phyloP scores from a whole-genome alignment of 2,113 vertebrate species.

The Pterocles orientalis region DNA sequence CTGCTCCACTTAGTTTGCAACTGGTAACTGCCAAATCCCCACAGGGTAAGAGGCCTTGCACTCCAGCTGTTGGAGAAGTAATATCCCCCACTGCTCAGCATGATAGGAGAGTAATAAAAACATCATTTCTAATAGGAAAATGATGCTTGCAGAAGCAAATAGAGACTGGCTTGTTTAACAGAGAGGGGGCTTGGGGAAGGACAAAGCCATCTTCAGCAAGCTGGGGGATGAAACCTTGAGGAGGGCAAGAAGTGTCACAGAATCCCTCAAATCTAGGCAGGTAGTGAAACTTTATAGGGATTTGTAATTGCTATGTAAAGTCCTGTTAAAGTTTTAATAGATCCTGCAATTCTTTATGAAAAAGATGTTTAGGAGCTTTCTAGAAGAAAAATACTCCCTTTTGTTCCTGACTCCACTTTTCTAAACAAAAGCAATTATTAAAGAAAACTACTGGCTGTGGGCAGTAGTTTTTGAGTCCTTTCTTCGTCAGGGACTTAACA shows the following conservation, averaged over 20 bases:
- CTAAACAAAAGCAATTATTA: neutral
- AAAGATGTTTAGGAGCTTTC: neutral
- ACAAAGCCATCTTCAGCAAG: neutral
- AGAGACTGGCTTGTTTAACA: neutral
- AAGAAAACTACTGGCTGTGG: neutral
- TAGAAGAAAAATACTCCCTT: neutral
- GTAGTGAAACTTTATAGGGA: neutral
- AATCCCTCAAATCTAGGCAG: neutral
- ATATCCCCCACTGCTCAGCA: conserved; percentile 57
- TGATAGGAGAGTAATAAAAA: conserved; percentile 62
- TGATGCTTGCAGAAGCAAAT: conserved; percentile 43
- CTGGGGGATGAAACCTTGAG: neutral
- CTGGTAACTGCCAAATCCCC: conserved; percentile 64
- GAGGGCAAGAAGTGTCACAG: neutral
- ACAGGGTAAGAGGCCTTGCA: conserved; percentile 54
- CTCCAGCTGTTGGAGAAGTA: conserved; percentile 64
- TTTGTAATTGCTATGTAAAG: neutral
- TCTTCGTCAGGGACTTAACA: neutral
- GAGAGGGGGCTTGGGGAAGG: neutral
- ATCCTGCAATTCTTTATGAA: neutral
- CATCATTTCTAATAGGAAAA: conserved; percentile 66
- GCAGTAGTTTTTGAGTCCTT: neutral
- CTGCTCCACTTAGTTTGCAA: conserved; percentile 41
- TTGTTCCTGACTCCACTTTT: neutral
- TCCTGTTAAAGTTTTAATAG: neutral